These are phyloP conservation scores for Criorhina ranunculi DNA, from an alignment of 2,888 invertebrate species.

Conservation along the genomic window DNA sequence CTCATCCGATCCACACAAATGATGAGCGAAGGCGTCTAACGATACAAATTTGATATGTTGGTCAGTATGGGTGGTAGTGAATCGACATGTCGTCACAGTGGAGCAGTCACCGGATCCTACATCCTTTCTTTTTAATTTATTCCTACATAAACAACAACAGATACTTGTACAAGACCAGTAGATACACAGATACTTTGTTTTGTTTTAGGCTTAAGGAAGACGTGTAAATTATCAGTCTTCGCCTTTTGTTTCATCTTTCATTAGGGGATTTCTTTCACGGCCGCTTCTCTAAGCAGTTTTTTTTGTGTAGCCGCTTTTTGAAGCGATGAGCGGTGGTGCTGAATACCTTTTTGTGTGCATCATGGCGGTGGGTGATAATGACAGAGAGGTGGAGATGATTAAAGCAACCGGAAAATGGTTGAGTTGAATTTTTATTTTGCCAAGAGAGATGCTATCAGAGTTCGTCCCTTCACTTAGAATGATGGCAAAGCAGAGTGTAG, in stretches of 20 bases:
- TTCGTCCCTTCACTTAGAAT: slow-evolving; percentile 49
- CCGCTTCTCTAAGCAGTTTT: slow-evolving; percentile 39
- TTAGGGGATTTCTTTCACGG: slow-evolving; percentile 52
- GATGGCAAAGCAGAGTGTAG: slow-evolving; percentile 24
- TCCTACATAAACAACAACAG: slow-evolving; percentile 12
- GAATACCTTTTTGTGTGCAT: slow-evolving; percentile 40
- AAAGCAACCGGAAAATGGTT: slow-evolving; percentile 76
- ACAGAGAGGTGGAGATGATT: slow-evolving; percentile 63
- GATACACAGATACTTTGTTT: background rate
- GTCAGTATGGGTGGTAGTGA: slow-evolving; percentile 25
- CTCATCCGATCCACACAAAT: slow-evolving; percentile 29
- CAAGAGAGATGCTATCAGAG: slow-evolving; percentile 51
- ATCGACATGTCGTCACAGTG: slow-evolving; percentile 28
- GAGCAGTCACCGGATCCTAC: slow-evolving; percentile 8
- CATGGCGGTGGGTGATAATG: slow-evolving; percentile 67
- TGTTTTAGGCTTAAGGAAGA: background rate
- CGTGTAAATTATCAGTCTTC: slow-evolving; percentile 1
- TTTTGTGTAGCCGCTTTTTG: slow-evolving; percentile 24
- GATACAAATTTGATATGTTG: slow-evolving; percentile 33
- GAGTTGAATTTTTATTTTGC: slow-evolving; percentile 45
- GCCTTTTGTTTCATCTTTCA: slow-evolving; percentile 21
- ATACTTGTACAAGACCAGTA: too few species aligned
- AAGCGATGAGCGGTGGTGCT: slow-evolving; percentile 5
- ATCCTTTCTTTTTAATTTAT: slow-evolving; percentile 19
- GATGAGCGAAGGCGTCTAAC: slow-evolving; percentile 35